Evolutionary conservation across 2,888 invertebrate genomes (phyloP).

Genomic region (Helicoverpa assulta): DNA sequence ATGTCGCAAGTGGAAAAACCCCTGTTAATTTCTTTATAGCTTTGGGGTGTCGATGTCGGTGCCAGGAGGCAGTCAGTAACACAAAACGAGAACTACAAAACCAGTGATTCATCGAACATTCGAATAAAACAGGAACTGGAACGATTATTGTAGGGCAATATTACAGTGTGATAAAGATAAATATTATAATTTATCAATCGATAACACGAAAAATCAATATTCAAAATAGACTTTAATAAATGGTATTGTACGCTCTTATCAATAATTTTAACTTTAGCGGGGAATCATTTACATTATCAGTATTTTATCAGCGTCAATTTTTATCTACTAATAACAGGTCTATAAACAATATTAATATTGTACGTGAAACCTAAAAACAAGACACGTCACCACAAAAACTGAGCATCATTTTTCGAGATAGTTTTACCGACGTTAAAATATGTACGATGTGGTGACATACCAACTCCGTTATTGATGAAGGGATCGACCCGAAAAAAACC

Average conservation of each 20-base stretch:
- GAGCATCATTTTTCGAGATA: too few relatives aligned
- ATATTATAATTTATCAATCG: conserved; percentile 8
- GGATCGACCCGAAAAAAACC: too few relatives aligned
- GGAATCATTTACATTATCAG: neutral
- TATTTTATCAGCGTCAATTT: conserved; percentile 35
- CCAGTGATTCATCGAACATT: neutral
- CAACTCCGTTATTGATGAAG: too few relatives aligned
- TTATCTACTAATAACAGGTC: conserved; percentile 36
- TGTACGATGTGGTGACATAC: neutral
- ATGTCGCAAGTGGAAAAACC: too few relatives aligned
- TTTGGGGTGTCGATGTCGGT: too few relatives aligned
- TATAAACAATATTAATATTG: conserved; percentile 19
- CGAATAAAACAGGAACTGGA: conserved; percentile 1
- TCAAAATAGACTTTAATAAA: conserved; percentile 13
- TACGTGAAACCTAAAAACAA: conserved; percentile 15
- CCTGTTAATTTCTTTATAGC: too few relatives aligned
- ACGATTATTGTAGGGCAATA: conserved; percentile 5
- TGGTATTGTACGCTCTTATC: conserved; percentile 21
- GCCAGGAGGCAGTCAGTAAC: neutral
- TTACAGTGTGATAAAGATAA: conserved; percentile 1
- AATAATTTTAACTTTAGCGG: conserved; percentile 11
- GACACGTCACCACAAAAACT: conserved; percentile 2
- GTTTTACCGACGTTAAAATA: neutral
- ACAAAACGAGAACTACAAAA: neutral
- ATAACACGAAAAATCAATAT: conserved; percentile 19